Evolutionary conservation across 2,888 invertebrate species (phyloP), one percentile per base, ranked within the genome.

Genomic region (Apodemia zela): DNA sequence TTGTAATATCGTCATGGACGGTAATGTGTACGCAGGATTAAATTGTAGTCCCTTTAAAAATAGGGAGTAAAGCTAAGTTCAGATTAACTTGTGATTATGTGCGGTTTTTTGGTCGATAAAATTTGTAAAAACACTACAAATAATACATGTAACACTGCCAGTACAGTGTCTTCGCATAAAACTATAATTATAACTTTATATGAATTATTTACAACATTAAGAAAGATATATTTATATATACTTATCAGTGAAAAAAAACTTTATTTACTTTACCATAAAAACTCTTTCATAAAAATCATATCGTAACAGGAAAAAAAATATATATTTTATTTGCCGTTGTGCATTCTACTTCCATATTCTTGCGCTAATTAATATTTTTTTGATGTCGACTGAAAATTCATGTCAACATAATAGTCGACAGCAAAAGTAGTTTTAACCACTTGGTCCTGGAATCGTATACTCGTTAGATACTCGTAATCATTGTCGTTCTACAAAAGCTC

Each of bases 1-100:
- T 84, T 82, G 89, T 89, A 84, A 82, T 79, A 76, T 82, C 85
- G 83, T 87, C 87, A 87, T 89, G 85, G 58, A 81, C 82, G 89
- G 91, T 82, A 84, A 77, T 77, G 84, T 87, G 85, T 80, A 81
- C 86, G 85, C 82, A 78, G 64, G 51, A 60, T 61, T 45, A 17
- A 42, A 29, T 35, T 60, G 33, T 64, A 58, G 54, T 29, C 18
- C 63, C 59, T 62, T 59, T 62, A 15, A 25, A 51, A 29, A 54
- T 29, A 29, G 54, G 25, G 25, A 15, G 25, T 54, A 54, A 54
- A 29, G 54, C 54, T 29, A 29, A 54, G 54, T 54, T 54, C n/a
- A 29, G 54, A 54, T 54, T 15, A 7, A n/a, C 6, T 21, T 13
- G 21, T 15, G 7, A 54, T 25, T 15, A 25, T 54, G 21, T 54